Conservation (phyloP, 2,113 vertebrate species). For the Pandion haliaetus region DNA sequence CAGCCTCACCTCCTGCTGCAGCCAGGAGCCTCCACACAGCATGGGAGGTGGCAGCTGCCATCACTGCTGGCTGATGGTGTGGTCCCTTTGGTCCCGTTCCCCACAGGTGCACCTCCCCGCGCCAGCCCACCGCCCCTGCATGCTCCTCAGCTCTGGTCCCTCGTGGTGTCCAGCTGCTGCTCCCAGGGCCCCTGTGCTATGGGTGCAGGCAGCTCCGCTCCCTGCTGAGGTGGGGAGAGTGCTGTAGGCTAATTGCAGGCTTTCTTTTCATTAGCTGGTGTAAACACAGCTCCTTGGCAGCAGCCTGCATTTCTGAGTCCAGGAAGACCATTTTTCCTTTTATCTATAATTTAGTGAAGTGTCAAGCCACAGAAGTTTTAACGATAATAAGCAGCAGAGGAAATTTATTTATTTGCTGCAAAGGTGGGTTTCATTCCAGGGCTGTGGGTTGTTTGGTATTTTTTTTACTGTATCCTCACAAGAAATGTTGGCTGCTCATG, state of each 20-base stretch:
- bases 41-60: neutral
- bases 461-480: neutral
- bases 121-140: neutral
- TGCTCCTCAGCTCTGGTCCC: neutral
- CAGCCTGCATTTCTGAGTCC: conserved; percentile 6
- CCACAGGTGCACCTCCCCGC: accelerated
- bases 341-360: conserved; percentile 60
- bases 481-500: neutral
- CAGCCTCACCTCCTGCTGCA: neutral
- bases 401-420: neutral
- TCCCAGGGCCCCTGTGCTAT: neutral
- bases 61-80: accelerated
- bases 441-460: neutral
- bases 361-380: conserved; percentile 45
- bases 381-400: conserved; percentile 15
- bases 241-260: neutral
- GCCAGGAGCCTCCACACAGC: neutral
- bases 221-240: accelerated
- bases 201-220: neutral
- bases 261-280: conserved; percentile 35
- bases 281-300: conserved; percentile 23
- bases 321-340: conserved; percentile 51
- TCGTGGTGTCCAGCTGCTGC: neutral
- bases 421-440: conserved; percentile 21
- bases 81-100: neutral